Evolutionary conservation across 2,113 vertebrate genomes (phyloP).

Genomic region (Echinops telfairi): DNA sequence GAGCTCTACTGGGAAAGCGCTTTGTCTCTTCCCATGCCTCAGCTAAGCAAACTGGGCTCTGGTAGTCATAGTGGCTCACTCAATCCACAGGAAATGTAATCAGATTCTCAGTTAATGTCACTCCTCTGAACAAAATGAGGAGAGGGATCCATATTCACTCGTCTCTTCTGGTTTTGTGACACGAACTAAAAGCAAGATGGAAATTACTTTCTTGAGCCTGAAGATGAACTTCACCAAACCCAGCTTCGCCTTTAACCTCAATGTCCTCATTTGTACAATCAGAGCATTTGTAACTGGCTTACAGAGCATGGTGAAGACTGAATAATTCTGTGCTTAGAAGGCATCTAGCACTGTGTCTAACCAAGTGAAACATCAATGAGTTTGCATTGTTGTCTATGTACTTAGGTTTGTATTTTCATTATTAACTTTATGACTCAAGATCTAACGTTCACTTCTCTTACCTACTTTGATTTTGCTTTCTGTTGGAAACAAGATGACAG

Average conservation of each 20-base stretch:
- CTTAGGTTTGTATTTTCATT: not conserved
- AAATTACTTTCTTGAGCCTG: slow-evolving; percentile 74
- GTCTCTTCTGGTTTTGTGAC: not conserved
- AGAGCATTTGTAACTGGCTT: not conserved
- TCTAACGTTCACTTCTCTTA: not conserved
- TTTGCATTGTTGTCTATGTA: not conserved
- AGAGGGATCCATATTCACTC: not conserved
- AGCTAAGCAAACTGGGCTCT: not conserved
- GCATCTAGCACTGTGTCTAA: too few species aligned
- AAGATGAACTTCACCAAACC: slow-evolving; percentile 88
- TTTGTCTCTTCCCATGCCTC: not conserved
- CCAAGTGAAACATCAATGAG: too few species aligned
- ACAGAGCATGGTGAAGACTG: not conserved
- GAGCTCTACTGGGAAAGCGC: not conserved
- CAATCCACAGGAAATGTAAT: not conserved
- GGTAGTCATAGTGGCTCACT: not conserved
- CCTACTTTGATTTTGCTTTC: not conserved
- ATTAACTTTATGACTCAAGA: not conserved
- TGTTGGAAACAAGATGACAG: not conserved
- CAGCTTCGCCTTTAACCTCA: not conserved
- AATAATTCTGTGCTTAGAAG: not conserved
- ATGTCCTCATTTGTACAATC: not conserved
- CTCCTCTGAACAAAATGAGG: not conserved
- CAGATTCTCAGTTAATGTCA: not conserved
- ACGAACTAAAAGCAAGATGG: not conserved